Conservation (phyloP, 2,888 invertebrate species). For the Stenchaetothrips biformis region DNA sequence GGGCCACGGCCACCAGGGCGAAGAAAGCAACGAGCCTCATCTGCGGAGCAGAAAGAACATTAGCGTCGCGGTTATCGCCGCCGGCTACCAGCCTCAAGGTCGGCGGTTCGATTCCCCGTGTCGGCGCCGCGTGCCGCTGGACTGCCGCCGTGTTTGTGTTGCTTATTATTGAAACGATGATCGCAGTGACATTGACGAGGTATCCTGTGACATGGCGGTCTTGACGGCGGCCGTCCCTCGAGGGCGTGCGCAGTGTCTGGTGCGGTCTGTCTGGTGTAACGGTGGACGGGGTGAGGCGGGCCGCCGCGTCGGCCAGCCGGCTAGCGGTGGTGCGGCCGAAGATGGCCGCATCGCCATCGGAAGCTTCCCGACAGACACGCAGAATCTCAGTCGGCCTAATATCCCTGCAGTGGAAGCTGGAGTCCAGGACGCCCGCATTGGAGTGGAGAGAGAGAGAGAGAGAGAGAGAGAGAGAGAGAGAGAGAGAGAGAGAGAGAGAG, state of each 20-base stretch:
- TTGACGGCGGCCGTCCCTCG: background rate
- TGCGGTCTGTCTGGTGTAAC: no score
- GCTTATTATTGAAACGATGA: background rate
- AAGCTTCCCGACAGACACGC: no score
- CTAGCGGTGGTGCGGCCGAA: background rate
- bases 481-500: no score
- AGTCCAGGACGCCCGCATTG: background rate
- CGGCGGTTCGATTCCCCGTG: background rate
- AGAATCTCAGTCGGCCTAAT: no score
- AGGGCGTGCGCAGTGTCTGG: background rate
- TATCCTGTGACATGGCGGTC: background rate
- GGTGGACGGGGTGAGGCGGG: background rate
- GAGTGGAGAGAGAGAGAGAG: no score
- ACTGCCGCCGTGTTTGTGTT: background rate
- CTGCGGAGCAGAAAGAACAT: background rate
- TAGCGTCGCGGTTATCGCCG: no score
- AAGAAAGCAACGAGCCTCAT: conserved; percentile 27
- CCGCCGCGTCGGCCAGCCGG: no score
- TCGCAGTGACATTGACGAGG: background rate
- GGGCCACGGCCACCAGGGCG: conserved; percentile 34
- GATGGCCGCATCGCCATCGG: background rate
- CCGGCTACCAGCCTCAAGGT: background rate
- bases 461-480: no score
- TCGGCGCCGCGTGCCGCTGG: background rate
- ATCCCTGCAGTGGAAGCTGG: background rate